Conservation (phyloP, 2,888 invertebrate genomes). For the Conchocele bisecta region DNA sequence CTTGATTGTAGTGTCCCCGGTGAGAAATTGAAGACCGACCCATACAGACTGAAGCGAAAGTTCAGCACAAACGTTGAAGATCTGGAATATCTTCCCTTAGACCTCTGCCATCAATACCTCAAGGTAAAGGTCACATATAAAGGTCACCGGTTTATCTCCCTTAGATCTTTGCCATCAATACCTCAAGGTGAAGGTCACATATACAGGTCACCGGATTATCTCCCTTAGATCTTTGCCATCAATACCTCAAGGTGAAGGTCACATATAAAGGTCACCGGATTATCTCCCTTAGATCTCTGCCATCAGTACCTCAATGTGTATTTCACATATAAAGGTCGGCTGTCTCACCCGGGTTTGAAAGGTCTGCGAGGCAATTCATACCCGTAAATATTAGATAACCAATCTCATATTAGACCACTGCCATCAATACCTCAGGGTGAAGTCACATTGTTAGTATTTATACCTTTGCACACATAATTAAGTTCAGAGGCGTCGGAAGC, state of each 20-base stretch:
- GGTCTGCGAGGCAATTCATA: too few relatives aligned
- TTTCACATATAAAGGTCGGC: too few relatives aligned
- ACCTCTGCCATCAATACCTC: constrained; percentile 73
- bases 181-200: constrained; percentile 68
- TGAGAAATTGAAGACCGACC: constrained; percentile 71
- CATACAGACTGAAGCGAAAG: constrained; percentile 68
- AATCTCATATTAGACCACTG: constrained; percentile 73
- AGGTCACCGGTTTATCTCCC: too few relatives aligned
- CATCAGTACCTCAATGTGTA: constrained; percentile 74
- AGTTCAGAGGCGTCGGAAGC: too few relatives aligned
- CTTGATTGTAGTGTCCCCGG: constrained; percentile 68
- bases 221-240: constrained; percentile 72
- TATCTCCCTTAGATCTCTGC: constrained; percentile 73
- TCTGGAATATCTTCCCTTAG: constrained; percentile 74
- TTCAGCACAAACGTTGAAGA: constrained; percentile 74
- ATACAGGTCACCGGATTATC: too few relatives aligned
- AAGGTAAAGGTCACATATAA: constrained; percentile 67
- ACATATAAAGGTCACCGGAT: too few relatives aligned
- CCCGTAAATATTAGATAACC: too few relatives aligned
- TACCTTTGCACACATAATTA: too few relatives aligned
- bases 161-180: constrained; percentile 73
- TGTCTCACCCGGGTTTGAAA: too few relatives aligned
- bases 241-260: constrained; percentile 70
- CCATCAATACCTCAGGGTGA: constrained; percentile 74
- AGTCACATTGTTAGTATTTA: too few relatives aligned